phyloP scores from a whole-genome alignment of 2,888 invertebrate species.

The Yponomeuta sedellus region DNA sequence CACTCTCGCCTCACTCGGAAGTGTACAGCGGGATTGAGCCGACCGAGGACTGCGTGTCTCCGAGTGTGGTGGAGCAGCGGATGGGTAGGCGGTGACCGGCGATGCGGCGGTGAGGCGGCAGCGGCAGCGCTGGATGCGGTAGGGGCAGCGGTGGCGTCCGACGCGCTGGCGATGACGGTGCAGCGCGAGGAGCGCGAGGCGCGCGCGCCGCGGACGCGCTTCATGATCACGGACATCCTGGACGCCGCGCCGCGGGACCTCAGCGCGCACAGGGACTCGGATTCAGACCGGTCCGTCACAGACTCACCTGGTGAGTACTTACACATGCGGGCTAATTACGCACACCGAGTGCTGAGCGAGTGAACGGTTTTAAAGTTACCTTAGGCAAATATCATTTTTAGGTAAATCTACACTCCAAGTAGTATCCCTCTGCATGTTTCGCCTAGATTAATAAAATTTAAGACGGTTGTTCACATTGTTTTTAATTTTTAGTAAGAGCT shows the following conservation, averaged over 20 bases:
- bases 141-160: conserved; percentile 54
- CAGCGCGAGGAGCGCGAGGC: conserved; percentile 83
- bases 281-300: conserved; percentile 76
- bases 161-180: conserved; percentile 77
- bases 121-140: conserved; percentile 34
- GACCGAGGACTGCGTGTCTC: conserved; percentile 14
- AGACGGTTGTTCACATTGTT: no score
- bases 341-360: no score
- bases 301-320: conserved; percentile 66
- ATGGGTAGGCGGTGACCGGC: conserved; percentile 25
- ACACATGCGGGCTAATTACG: conserved; percentile 19
- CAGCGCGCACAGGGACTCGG: conserved; percentile 74
- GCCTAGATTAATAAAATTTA: no score
- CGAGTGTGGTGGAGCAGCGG: conserved; percentile 17
- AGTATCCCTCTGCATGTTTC: no score
- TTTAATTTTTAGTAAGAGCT: no score
- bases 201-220: conserved; percentile 85
- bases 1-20: background rate
- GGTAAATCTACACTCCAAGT: no score
- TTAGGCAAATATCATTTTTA: no score
- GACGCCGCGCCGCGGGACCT: conserved; percentile 76
- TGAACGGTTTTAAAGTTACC: no score
- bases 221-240: conserved; percentile 94
- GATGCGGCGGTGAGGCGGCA: conserved; percentile 50
- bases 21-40: background rate